A percentile compares a stretch with the other conserved stretches of the same genome.
phyloP scores from a whole-genome alignment of 2,113 vertebrate species.

The Hyperopisus bebe region DNA sequence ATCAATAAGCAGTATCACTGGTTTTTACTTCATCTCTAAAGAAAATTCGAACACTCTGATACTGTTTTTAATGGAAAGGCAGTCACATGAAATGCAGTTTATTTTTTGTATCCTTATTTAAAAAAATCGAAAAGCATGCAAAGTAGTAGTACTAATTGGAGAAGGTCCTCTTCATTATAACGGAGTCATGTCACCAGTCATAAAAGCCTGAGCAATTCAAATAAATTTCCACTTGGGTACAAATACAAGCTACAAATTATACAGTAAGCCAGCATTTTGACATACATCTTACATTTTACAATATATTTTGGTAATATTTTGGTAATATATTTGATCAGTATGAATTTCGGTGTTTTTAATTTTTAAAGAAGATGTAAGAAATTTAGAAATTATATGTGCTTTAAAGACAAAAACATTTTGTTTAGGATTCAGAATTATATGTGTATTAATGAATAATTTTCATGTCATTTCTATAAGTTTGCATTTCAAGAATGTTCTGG shows the following conservation, averaged over 20 bases:
- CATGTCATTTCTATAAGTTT: neutral
- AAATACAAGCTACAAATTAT: neutral
- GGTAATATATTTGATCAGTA: neutral
- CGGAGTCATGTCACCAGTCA: neutral
- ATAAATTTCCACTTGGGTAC: neutral
- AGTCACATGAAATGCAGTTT: neutral
- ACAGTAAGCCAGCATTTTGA: neutral
- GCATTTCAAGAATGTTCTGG: neutral
- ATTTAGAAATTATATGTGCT: neutral
- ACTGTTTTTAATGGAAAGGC: neutral
- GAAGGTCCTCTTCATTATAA: neutral
- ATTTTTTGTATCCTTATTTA: neutral
- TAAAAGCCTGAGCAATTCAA: neutral
- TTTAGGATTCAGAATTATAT: neutral
- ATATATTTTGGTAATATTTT: neutral
- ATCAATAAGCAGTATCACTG: slow-evolving; percentile 10
- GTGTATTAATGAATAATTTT: neutral
- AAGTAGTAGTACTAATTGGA: neutral
- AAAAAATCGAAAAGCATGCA: neutral
- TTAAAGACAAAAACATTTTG: neutral
- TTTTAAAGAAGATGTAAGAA: neutral
- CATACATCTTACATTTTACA: neutral
- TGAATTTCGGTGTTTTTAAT: neutral
- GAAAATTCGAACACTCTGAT: neutral
- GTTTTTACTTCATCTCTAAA: neutral